Evolutionary conservation across 2,888 invertebrate species (phyloP), one percentile per base, ranked within the genome.

Genomic region (Glaucopsyche alexis): DNA sequence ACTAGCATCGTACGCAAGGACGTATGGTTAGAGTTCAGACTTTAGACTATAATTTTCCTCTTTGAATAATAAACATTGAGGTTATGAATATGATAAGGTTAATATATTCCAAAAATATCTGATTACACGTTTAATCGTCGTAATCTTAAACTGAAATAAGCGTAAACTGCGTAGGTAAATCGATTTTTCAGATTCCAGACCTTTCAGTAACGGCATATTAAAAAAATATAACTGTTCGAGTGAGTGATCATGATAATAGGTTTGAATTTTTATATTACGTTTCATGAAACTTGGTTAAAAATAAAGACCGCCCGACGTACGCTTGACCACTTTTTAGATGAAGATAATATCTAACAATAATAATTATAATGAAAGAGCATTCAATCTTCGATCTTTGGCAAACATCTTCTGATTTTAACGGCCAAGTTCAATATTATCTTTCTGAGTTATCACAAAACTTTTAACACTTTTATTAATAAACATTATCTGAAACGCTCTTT

Each of bases 351-450:
- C 2, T 16, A 19, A 16, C 19, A 55, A 55, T 29, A 4, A 29
- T 55, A 55, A 29, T 19, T 19, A 38, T 29, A 60, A 60, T 60
- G 29, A 60, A 60, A 60, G 60, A 29, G 6, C 60, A 60, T 29
- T 60, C 60, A 60, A 60, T 60, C 13, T 47, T 47, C 11, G 9
- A 47, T 47, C 60, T 60, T 60, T 60, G 29, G 60, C 60, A 29
- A 14, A 29, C 60, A 11, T 60, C 13, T 29, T 60, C 60, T 29
- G 19, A 60, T 60, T 60, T 60, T 38, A 60, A 38, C 60, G 7
- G 60, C 60, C 60, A 60, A 60, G 60, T 60, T 60, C 60, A 60
- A 60, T 60, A 60, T 60, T 60, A 13, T 60, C 29, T 60, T 14
- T 29, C 29, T 13, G 60, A 60, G 29, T 60, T 29, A 60, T 60